A percentile compares a stretch with the other conserved stretches of the same genome.
These are phyloP conservation scores for Drosophila fungiperda DNA, from an alignment of 2,888 invertebrate species.

Conservation along the genomic window DNA sequence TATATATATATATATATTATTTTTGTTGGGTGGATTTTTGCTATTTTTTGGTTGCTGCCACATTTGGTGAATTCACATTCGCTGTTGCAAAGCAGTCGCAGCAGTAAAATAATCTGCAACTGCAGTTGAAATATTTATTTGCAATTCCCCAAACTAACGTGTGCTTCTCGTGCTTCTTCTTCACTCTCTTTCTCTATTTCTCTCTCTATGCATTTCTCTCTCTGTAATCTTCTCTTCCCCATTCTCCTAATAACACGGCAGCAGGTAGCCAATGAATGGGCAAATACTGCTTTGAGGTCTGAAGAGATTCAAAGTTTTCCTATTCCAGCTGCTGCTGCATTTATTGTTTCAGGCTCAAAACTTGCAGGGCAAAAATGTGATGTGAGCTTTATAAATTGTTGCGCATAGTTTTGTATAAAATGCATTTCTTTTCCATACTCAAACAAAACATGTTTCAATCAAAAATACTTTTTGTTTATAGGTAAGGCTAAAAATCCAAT, in stretches of 20 bases:
- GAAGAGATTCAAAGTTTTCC: constrained; percentile 48
- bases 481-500: background rate
- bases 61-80: constrained; percentile 34
- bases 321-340: constrained; percentile 48
- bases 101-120: constrained; percentile 78
- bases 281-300: constrained; percentile 4
- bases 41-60: constrained; percentile 31
- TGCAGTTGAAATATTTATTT: constrained; percentile 82
- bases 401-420: constrained; percentile 11
- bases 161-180: constrained; percentile 17
- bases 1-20: background rate
- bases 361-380: constrained; percentile 36
- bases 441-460: background rate
- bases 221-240: background rate
- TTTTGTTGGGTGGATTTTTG: constrained; percentile 4
- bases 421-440: background rate
- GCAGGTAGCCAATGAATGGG: constrained; percentile 37
- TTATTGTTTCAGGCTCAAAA: constrained; percentile 59
- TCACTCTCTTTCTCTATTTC: background rate
- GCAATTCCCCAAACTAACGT: constrained; percentile 80
- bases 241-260: constrained; percentile 22
- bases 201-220: background rate
- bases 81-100: constrained; percentile 48
- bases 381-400: constrained; percentile 30
- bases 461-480: background rate